These are phyloP conservation scores for Pachypsylla venusta DNA, from an alignment of 1,140 invertebrate genomes.

Conservation along the genomic window DNA sequence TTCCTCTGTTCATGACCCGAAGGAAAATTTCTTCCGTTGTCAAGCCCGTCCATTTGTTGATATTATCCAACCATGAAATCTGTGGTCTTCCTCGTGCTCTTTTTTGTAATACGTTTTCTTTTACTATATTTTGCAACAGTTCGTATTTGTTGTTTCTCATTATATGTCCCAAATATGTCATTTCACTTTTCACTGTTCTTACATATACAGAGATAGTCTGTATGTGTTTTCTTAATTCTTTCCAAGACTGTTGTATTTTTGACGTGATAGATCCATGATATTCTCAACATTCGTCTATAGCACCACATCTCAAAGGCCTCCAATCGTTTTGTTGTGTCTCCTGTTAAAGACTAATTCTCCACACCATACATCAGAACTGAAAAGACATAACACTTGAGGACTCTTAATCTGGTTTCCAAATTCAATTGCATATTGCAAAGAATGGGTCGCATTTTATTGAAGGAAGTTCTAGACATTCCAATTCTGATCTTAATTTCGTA, in stretches of 20 bases:
- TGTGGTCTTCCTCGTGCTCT: constrained; percentile 7
- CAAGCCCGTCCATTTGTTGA: constrained; percentile 2
- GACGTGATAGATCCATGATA: neutral
- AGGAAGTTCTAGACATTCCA: neutral
- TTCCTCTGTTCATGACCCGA: neutral
- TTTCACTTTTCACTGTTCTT: constrained; percentile 14
- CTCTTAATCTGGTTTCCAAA: constrained; percentile 11
- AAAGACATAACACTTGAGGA: constrained; percentile 13
- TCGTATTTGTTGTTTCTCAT: too few relatives aligned
- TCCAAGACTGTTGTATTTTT: neutral
- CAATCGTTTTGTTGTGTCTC: neutral
- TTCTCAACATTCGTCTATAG: neutral
- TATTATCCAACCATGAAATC: constrained; percentile 5
- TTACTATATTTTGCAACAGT: too few relatives aligned
- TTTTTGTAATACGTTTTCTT: neutral
- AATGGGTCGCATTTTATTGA: neutral
- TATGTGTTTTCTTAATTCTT: constrained; percentile 7
- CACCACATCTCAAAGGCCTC: constrained; percentile 3
- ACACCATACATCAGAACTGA: constrained; percentile 14
- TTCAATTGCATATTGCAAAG: neutral
- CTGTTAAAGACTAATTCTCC: neutral
- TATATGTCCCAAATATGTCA: too few relatives aligned
- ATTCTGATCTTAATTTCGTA: constrained; percentile 2
- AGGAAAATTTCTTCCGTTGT: too few relatives aligned
- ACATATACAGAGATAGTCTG: too few relatives aligned